These are phyloP conservation scores for Siniperca chuatsi DNA, from an alignment of 2,113 vertebrate species.

Conservation along the genomic window DNA sequence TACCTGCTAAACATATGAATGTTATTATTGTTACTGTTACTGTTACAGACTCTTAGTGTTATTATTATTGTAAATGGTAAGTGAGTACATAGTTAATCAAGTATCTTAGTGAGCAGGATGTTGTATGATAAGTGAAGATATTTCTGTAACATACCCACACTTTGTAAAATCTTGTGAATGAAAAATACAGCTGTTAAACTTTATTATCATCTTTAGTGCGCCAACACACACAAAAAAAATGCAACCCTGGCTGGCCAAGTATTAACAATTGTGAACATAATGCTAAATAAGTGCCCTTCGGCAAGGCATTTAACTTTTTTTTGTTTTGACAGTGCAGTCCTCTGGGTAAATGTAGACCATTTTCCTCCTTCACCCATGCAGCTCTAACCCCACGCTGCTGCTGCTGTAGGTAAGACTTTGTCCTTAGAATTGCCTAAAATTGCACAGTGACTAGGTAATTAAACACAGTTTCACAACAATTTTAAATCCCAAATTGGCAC, in stretches of 20 bases:
- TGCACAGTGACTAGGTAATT: conserved; percentile 52
- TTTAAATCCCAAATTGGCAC: conserved; percentile 58
- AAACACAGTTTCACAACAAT: conserved; percentile 44
- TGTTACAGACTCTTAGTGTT: not conserved
- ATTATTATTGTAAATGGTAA: not conserved
- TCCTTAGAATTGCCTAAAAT: conserved; percentile 43
- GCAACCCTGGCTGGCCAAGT: not conserved
- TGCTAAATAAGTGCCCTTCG: not conserved
- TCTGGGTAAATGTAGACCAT: conserved; percentile 11
- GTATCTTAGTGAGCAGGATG: not conserved
- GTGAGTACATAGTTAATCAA: not conserved
- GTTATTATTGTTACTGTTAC: no score
- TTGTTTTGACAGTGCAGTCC: not conserved
- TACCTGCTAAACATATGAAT: not conserved
- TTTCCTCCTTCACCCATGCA: conserved; percentile 3
- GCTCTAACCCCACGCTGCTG: not conserved
- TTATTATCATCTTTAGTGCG: not conserved
- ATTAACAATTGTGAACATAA: not conserved
- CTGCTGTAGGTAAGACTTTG: conserved; percentile 43
- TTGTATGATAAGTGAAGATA: not conserved
- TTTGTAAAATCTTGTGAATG: not conserved
- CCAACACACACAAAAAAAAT: not conserved
- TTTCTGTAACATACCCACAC: not conserved
- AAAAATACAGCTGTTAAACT: not conserved
- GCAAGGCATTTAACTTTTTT: not conserved